Percentiles rank a stretch among this genome's conserved stretches.
phyloP scores from a whole-genome alignment of 2,797 vertebrate genomes.

The Botia kubotai region DNA sequence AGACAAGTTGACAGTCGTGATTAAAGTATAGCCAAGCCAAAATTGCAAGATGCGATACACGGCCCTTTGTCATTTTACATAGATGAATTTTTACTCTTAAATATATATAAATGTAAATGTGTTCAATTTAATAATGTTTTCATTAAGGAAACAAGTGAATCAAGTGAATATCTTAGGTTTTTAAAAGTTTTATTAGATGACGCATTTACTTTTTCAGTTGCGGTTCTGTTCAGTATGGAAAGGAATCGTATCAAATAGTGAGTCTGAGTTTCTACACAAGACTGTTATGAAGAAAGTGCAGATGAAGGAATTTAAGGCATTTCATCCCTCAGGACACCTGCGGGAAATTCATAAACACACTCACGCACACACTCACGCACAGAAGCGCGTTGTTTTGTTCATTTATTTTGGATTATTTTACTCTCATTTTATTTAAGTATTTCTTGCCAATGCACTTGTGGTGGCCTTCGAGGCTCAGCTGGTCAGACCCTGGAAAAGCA shows the following conservation, averaged over 20 bases:
- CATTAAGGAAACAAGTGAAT: no score
- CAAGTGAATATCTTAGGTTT: no score
- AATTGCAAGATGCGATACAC: no score
- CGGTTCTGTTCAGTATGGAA: no score
- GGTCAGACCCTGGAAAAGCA: constrained; percentile 75
- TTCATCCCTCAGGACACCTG: constrained; percentile 30
- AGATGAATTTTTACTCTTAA: not conserved
- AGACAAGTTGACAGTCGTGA: no score
- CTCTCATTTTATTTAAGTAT: not conserved
- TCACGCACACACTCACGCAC: no score
- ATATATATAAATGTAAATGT: not conserved
- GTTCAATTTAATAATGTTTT: no score
- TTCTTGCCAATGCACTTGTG: constrained; percentile 1
- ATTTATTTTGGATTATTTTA: not conserved
- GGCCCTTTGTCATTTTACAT: not conserved
- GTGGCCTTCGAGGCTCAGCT: constrained; percentile 68
- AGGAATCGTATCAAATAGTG: no score
- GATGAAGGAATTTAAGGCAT: constrained; percentile 18
- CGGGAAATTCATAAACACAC: not conserved
- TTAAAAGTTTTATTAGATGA: no score
- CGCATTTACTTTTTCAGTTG: no score
- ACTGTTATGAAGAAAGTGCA: not conserved
- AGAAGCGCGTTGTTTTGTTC: not conserved
- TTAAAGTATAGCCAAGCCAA: not conserved
- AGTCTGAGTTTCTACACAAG: not conserved